These are phyloP conservation scores for Anastrepha ludens DNA, from an alignment of 1,140 invertebrate genomes.

Conservation along the genomic window DNA sequence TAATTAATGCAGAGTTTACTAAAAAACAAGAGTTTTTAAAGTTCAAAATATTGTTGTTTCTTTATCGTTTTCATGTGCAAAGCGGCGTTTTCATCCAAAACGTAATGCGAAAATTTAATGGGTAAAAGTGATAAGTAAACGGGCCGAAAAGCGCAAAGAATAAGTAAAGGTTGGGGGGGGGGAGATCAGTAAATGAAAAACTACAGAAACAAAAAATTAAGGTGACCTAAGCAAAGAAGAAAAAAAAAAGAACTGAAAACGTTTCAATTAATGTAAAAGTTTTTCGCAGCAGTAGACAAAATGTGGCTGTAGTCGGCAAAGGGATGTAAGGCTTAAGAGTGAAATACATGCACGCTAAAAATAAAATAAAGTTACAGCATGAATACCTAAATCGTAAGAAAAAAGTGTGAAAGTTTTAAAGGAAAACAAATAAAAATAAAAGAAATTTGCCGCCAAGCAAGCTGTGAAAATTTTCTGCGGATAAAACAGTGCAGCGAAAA, in stretches of 20 bases:
- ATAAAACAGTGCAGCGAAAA: not conserved
- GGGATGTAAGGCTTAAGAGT: not conserved
- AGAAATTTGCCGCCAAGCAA: not conserved
- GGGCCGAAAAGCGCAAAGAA: not conserved
- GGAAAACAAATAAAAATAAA: not conserved
- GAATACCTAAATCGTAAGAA: too few relatives aligned
- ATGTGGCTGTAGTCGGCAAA: not conserved
- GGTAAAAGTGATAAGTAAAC: not conserved
- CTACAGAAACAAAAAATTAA: not conserved
- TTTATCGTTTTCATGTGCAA: too few relatives aligned
- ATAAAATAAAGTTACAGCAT: too few relatives aligned
- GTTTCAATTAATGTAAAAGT: slow-evolving; percentile 50
- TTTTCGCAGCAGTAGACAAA: not conserved
- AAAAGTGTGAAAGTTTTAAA: too few relatives aligned
- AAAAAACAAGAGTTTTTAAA: too few relatives aligned
- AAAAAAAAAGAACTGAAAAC: not conserved
- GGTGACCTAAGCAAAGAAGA: not conserved
- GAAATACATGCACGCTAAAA: too few relatives aligned
- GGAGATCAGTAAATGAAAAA: not conserved
- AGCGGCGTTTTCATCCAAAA: not conserved
- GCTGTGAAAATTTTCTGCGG: too few relatives aligned
- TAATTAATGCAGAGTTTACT: too few relatives aligned
- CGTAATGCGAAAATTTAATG: not conserved
- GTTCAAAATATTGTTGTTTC: too few relatives aligned
- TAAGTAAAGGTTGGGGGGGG: not conserved